phyloP scores from a whole-genome alignment of 37 sponge, comb jelly and placozoan species.

The Lycopodina hypogea region DNA sequence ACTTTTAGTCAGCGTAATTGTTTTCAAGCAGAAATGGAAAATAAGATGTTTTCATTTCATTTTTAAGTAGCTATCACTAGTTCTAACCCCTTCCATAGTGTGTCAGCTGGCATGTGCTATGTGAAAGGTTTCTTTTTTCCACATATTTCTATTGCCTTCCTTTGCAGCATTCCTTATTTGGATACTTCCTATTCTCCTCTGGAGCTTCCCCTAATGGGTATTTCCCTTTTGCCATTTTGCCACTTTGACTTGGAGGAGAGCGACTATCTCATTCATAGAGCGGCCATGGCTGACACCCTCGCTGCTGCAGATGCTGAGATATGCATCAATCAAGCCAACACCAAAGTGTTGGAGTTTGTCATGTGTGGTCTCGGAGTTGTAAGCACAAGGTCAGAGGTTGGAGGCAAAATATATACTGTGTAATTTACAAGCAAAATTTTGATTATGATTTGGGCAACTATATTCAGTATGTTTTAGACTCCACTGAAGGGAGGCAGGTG shows the following conservation, averaged over 20 bases:
- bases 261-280: constrained; percentile 64
- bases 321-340: constrained; percentile 26
- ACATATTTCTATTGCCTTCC: too few relatives aligned
- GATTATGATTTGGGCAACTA: too few relatives aligned
- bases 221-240: constrained; percentile 92
- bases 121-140: too few relatives aligned
- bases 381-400: constrained; percentile 39
- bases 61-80: too few relatives aligned
- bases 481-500: too few relatives aligned
- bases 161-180: constrained; percentile 68
- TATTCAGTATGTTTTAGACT: too few relatives aligned
- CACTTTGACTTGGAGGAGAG: constrained; percentile 96
- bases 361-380: constrained; percentile 77
- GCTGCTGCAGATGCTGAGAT: not conserved
- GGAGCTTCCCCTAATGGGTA: constrained; percentile 59
- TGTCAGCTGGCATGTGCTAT: too few relatives aligned
- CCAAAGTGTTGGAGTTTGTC: constrained; percentile 86
- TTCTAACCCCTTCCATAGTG: too few relatives aligned
- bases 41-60: too few relatives aligned
- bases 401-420: not conserved
- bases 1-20: not conserved
- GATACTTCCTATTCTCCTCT: constrained; percentile 57
- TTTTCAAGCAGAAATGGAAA: not conserved
- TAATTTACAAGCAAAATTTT: not conserved
- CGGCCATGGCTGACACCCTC: not conserved